Conservation (phyloP, 2,888 invertebrate genomes). For the Dasysyrphus albostriatus region DNA sequence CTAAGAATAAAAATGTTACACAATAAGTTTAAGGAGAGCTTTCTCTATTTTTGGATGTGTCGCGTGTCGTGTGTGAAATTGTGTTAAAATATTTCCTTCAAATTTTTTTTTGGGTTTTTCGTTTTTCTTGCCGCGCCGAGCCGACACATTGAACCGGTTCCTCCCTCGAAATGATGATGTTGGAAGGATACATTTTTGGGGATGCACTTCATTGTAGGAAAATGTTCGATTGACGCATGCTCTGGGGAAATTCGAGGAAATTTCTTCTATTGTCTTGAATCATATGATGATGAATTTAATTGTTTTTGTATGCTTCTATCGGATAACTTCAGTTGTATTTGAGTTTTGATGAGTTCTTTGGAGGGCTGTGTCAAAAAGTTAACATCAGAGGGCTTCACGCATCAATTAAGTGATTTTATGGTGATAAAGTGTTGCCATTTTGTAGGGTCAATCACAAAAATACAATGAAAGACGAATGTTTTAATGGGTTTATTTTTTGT, state of each 20-base stretch:
- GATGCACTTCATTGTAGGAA: constrained; percentile 28
- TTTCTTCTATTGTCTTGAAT: constrained; percentile 32
- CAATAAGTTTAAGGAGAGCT: constrained; percentile 48
- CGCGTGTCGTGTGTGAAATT: constrained; percentile 21
- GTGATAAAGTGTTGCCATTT: background rate
- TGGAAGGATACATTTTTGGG: constrained; percentile 26
- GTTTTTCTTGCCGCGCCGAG: background rate
- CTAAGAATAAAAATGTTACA: constrained; percentile 57
- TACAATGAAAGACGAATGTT: background rate
- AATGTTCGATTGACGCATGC: constrained; percentile 70
- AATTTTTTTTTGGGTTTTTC: background rate
- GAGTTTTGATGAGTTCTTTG: constrained; percentile 15
- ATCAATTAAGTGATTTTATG: constrained; percentile 18
- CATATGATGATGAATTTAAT: constrained; percentile 48
- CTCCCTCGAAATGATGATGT: constrained; percentile 27
- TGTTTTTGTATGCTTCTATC: constrained; percentile 24
- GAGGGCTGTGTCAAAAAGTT: constrained; percentile 4
- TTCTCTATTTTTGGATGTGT: constrained; percentile 38
- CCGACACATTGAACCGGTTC: constrained; percentile 43
- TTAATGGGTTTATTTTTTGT: too few species aligned
- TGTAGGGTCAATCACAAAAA: background rate
- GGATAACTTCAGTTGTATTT: constrained; percentile 1
- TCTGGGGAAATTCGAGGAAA: constrained; percentile 7
- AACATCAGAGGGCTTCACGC: constrained; percentile 14
- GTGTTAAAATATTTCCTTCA: constrained; percentile 29